Conservation (phyloP, 2,888 invertebrate genomes). For the Callyntrura sp. region DNA sequence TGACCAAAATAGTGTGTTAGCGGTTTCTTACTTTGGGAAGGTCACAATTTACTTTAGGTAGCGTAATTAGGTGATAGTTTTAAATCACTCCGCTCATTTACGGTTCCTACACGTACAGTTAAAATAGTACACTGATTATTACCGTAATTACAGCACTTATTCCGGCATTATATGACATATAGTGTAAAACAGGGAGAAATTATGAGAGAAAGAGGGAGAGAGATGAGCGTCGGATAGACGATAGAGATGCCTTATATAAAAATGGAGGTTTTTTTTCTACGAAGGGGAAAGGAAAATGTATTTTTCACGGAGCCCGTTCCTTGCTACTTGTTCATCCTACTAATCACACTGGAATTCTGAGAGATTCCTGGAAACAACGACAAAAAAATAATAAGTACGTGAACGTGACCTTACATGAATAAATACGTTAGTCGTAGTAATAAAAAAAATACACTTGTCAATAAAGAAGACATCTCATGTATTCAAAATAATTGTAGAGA, state of each 20-base stretch:
- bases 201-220: too few species aligned
- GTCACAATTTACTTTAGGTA: too few species aligned
- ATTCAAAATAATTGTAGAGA: neutral
- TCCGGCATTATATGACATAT: neutral
- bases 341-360: neutral
- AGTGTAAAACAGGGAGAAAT: neutral
- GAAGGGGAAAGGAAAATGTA: neutral
- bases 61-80: too few species aligned
- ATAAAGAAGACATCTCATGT: neutral
- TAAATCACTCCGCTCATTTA: too few species aligned
- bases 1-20: too few species aligned
- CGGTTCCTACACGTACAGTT: too few species aligned
- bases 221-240: neutral
- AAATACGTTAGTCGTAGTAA: neutral
- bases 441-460: neutral
- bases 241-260: neutral
- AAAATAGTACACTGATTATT: too few species aligned
- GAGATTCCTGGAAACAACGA: slow-evolving; percentile 16
- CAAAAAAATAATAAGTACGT: slow-evolving; percentile 2
- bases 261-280: neutral
- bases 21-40: too few species aligned
- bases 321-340: too few species aligned
- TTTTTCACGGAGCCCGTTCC: too few species aligned
- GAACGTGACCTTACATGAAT: slow-evolving; percentile 29
- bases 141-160: too few species aligned